Conservation (phyloP, 1,140 invertebrate species). For the Drosophila mojavensis region DNA sequence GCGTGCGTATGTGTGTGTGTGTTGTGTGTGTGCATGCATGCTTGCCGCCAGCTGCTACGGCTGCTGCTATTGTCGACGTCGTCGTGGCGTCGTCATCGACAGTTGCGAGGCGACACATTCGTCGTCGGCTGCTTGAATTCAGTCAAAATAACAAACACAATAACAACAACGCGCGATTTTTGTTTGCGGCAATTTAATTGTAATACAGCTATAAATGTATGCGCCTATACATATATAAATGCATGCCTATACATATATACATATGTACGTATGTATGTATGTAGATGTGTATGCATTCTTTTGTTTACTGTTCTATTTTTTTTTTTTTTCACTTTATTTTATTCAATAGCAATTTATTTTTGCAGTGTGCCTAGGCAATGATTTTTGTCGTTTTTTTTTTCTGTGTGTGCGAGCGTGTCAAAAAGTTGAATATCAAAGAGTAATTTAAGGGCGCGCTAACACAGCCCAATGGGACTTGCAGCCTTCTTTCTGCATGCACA, state of each 20-base stretch:
- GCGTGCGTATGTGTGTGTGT: conserved; percentile 34
- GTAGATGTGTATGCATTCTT: conserved; percentile 1
- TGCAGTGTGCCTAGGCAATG: conserved; percentile 25
- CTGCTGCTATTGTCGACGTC: conserved; percentile 24
- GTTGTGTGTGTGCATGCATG: conserved; percentile 30
- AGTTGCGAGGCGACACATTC: conserved; percentile 45
- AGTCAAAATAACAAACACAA: conserved; percentile 66
- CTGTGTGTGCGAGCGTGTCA: background rate
- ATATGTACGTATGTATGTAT: background rate
- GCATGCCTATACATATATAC: no score
- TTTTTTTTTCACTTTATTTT: background rate
- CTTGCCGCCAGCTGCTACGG: conserved; percentile 37
- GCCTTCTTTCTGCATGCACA: conserved; percentile 1
- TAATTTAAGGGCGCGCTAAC: conserved; percentile 17
- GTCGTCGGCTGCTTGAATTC: conserved; percentile 42
- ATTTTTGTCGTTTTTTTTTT: conserved; percentile 13
- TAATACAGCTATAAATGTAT: conserved; percentile 1
- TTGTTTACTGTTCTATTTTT: conserved; percentile 3
- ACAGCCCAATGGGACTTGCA: conserved; percentile 1
- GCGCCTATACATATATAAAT: no score
- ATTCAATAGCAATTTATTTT: conserved; percentile 25
- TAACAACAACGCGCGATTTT: conserved; percentile 52
- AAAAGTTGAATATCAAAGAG: conserved; percentile 23
- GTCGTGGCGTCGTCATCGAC: conserved; percentile 23
- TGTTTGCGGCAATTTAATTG: conserved; percentile 40